Conservation (phyloP, 92 coral and sea anemone species). For the Desmophyllum pertusum region DNA sequence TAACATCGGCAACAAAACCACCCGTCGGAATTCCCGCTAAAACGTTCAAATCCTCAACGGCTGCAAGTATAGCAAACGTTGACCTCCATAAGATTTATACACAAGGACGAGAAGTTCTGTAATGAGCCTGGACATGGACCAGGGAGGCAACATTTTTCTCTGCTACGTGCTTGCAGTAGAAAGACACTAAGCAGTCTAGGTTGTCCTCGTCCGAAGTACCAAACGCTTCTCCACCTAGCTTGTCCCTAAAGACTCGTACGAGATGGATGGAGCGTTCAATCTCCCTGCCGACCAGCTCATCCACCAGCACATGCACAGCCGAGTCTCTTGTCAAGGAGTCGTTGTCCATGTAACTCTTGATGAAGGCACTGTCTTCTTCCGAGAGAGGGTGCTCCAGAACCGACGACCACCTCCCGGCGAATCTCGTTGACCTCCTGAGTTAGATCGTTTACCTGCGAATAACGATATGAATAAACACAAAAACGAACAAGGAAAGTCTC, state of each 20-base stretch:
- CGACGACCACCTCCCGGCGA: constrained; percentile 65
- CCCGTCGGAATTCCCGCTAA: not conserved
- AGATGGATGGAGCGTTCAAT: constrained; percentile 81
- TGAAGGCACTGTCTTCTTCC: constrained; percentile 54
- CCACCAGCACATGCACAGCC: constrained; percentile 62
- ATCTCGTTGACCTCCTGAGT: constrained; percentile 75
- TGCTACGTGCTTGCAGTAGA: constrained; percentile 81
- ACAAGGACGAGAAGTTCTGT: constrained; percentile 72
- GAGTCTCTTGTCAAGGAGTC: constrained; percentile 60
- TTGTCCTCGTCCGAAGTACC: constrained; percentile 88
- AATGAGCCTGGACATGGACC: constrained; percentile 86
- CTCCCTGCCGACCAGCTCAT: constrained; percentile 68
- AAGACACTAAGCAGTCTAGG: constrained; percentile 68
- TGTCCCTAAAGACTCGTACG: constrained; percentile 74
- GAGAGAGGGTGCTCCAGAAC: constrained; percentile 77
- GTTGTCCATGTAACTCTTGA: constrained; percentile 39
- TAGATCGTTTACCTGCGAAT: constrained; percentile 70
- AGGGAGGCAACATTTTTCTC: constrained; percentile 82
- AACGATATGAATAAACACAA: no score
- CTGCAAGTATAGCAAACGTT: constrained; percentile 81
- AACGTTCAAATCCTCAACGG: constrained; percentile 66
- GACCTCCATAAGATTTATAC: constrained; percentile 89
- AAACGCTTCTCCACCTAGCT: constrained; percentile 65
- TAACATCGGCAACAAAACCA: not conserved
- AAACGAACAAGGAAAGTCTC: no score